Percentiles rank a stretch among this genome's conserved stretches.
These are phyloP conservation scores for Diabrotica undecimpunctata DNA, from an alignment of 1,140 invertebrate genomes.

Conservation along the genomic window DNA sequence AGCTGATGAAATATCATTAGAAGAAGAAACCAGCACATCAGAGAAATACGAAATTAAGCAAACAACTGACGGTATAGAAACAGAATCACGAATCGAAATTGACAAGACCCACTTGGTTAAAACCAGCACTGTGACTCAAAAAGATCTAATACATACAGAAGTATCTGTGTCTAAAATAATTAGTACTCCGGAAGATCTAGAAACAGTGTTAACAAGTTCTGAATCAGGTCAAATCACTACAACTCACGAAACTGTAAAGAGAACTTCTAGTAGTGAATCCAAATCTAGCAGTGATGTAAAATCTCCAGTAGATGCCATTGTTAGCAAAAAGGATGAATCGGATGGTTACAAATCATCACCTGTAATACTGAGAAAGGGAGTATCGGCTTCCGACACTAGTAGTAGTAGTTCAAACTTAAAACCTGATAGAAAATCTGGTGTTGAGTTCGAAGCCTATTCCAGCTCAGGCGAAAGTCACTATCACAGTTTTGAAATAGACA, in stretches of 20 bases:
- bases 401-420: slow-evolving; percentile 54
- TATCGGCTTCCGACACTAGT: slow-evolving; percentile 41
- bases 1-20: slow-evolving; percentile 15
- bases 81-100: slow-evolving; percentile 18
- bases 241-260: slow-evolving; percentile 34
- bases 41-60: slow-evolving; percentile 22
- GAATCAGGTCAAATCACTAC: slow-evolving; percentile 8
- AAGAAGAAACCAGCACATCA: slow-evolving; percentile 15
- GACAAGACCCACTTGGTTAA: slow-evolving; percentile 23
- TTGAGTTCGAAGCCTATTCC: slow-evolving; percentile 71
- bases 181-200: slow-evolving; percentile 18
- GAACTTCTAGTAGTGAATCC: slow-evolving; percentile 45
- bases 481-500: slow-evolving; percentile 79
- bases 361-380: slow-evolving; percentile 45
- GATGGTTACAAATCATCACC: slow-evolving; percentile 28
- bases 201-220: slow-evolving; percentile 16
- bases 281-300: slow-evolving; percentile 48
- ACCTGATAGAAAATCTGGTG: slow-evolving; percentile 59
- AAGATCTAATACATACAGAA: slow-evolving; percentile 29
- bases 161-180: slow-evolving; percentile 20
- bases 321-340: slow-evolving; percentile 32
- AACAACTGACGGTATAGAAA: slow-evolving; percentile 17
- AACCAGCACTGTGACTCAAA: slow-evolving; percentile 19
- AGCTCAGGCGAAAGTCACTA: slow-evolving; percentile 88
- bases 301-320: slow-evolving; percentile 44